A percentile compares a stretch with the other conserved stretches of the same genome.
Evolutionary conservation across 2,888 invertebrate species (phyloP).

Genomic region (Drosophila paranaensis): DNA sequence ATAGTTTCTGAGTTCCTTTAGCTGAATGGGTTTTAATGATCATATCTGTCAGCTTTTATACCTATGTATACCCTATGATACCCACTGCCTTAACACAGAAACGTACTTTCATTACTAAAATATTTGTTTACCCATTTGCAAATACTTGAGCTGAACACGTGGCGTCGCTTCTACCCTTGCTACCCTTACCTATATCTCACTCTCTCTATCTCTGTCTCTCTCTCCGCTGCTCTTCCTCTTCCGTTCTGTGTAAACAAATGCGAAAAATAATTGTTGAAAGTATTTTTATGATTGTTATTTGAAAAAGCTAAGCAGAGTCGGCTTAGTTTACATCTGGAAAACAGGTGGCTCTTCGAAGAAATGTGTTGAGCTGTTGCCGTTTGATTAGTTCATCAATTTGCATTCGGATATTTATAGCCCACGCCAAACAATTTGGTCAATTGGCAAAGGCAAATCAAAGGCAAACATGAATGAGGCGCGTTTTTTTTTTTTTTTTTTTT

Average conservation of each 20-base stretch:
- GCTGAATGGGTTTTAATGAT: not conserved
- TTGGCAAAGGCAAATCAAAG: conserved; percentile 67
- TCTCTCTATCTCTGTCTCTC: not conserved
- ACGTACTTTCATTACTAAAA: conserved; percentile 1
- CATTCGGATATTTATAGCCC: conserved; percentile 58
- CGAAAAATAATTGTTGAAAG: conserved; percentile 22
- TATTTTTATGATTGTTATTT: conserved; percentile 7
- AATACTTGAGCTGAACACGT: conserved; percentile 15
- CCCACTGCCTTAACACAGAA: not conserved
- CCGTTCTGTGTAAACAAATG: conserved; percentile 44
- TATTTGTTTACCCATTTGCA: conserved; percentile 37
- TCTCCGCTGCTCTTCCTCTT: not conserved
- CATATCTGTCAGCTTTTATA: not conserved
- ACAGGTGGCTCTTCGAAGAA: conserved; percentile 28
- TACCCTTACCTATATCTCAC: not conserved
- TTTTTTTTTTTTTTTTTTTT: conserved; percentile 7
- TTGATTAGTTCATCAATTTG: conserved; percentile 64
- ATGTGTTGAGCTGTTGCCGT: conserved; percentile 14
- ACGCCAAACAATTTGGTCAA: conserved; percentile 61
- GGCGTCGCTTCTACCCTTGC: not conserved
- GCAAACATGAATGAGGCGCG: conserved; percentile 41
- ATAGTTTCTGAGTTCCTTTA: not conserved
- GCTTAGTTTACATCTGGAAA: conserved; percentile 29
- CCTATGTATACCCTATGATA: not conserved
- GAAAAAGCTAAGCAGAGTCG: not conserved